Evolutionary conservation across 2,888 invertebrate genomes (phyloP).

Genomic region (Osmoderma eremita): DNA sequence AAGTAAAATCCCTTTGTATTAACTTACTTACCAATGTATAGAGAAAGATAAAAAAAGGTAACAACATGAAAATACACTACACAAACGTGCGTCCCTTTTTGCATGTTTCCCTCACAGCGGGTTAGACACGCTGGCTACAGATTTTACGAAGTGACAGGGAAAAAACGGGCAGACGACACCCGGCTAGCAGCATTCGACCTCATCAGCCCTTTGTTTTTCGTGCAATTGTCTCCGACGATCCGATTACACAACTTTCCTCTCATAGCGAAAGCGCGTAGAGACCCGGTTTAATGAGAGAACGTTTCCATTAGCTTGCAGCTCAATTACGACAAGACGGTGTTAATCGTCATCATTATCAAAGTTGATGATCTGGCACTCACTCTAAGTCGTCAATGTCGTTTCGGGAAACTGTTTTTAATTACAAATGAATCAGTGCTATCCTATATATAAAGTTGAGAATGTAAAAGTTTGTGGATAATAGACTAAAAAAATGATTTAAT

Average conservation of each 20-base stretch:
- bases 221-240: slow-evolving; percentile 49
- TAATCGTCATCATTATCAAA: slow-evolving; percentile 34
- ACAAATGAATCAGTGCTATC: slow-evolving; percentile 28
- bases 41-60: background rate
- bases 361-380: slow-evolving; percentile 22
- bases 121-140: background rate
- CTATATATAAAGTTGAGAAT: background rate
- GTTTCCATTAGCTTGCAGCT: slow-evolving; percentile 39
- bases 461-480: background rate
- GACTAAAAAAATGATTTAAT: background rate
- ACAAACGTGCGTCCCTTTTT: slow-evolving; percentile 23
- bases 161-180: slow-evolving; percentile 12
- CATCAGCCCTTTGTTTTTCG: slow-evolving; percentile 48
- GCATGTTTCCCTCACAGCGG: background rate
- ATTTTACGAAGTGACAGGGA: slow-evolving; percentile 16
- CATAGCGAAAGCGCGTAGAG: slow-evolving; percentile 40
- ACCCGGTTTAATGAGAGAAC: slow-evolving; percentile 40
- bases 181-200: slow-evolving; percentile 37
- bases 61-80: slow-evolving; percentile 28
- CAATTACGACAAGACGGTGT: slow-evolving; percentile 37
- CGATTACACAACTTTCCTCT: slow-evolving; percentile 46
- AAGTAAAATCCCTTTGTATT: slow-evolving; percentile 24
- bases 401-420: slow-evolving; percentile 17
- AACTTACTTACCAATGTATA: slow-evolving; percentile 31
- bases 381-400: background rate